A percentile compares a stretch with the other conserved stretches of the same genome.
Conservation (phyloP, 2,797 vertebrate species). For the Moxostoma hubbsi region DNA sequence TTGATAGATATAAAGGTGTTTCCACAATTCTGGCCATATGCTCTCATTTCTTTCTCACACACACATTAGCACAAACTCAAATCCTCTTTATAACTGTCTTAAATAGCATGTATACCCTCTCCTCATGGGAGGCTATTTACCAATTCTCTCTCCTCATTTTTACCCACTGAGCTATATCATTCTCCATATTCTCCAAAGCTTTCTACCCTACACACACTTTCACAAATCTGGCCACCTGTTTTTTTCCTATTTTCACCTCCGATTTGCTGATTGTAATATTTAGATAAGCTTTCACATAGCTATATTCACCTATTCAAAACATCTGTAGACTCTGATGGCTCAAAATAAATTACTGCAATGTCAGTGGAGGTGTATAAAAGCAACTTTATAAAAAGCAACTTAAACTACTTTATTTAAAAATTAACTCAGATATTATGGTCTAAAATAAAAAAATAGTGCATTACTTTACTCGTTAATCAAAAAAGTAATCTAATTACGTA, state of each 20-base stretch:
- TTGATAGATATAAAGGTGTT: too few relatives aligned
- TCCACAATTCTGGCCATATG: too few relatives aligned
- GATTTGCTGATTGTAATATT: neutral
- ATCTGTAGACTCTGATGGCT: constrained; percentile 21
- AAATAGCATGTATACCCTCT: constrained; percentile 35
- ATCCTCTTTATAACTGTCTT: constrained; percentile 1
- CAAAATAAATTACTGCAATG: constrained; percentile 18
- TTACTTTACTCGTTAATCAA: too few relatives aligned
- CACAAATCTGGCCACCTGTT: constrained; percentile 10
- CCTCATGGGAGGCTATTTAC: constrained; percentile 24
- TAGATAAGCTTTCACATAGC: constrained; percentile 32
- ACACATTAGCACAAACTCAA: too few relatives aligned
- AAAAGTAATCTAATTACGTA: too few relatives aligned
- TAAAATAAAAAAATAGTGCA: too few relatives aligned
- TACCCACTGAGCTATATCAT: constrained; percentile 37
- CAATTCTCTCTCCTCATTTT: neutral
- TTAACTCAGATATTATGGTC: too few relatives aligned
- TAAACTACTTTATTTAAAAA: too few relatives aligned
- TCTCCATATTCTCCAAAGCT: constrained; percentile 49
- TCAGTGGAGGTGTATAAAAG: too few relatives aligned
- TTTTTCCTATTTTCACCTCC: constrained; percentile 32
- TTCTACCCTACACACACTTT: constrained; percentile 44
- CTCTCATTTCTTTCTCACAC: too few relatives aligned
- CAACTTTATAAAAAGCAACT: too few relatives aligned
- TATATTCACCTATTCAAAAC: constrained; percentile 22